These are phyloP conservation scores for Megathymus violae DNA, from an alignment of 1,140 invertebrate genomes.

Conservation along the genomic window DNA sequence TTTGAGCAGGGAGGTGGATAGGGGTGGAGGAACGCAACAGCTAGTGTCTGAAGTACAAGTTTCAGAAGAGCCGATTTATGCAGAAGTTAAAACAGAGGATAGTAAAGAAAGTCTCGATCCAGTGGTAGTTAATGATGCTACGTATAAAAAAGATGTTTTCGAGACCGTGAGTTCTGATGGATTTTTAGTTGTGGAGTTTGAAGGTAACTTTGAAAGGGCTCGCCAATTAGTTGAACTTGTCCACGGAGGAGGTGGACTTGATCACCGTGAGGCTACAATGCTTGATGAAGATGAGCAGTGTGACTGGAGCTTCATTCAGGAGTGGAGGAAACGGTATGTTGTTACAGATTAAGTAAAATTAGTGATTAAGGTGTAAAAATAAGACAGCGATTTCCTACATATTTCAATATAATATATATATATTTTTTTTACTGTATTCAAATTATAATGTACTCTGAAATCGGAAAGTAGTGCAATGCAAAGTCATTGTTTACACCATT, in stretches of 20 bases:
- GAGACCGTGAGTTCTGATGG: constrained; percentile 80
- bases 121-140: constrained; percentile 66
- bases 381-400: no score
- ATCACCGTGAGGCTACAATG: constrained; percentile 75
- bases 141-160: constrained; percentile 71
- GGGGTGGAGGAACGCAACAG: constrained; percentile 61
- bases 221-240: constrained; percentile 84
- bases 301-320: constrained; percentile 90
- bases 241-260: constrained; percentile 77
- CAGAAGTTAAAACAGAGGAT: constrained; percentile 67
- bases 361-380: no score
- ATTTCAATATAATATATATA: no score
- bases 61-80: constrained; percentile 79
- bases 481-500: constrained; percentile 37
- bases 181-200: constrained; percentile 86
- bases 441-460: constrained; percentile 30
- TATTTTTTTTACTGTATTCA: no score
- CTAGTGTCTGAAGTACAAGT: constrained; percentile 75
- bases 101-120: constrained; percentile 48
- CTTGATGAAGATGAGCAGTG: constrained; percentile 82
- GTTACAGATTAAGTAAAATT: constrained; percentile 24
- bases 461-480: constrained; percentile 37
- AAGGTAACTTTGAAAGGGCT: constrained; percentile 86
- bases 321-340: constrained; percentile 87
- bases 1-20: constrained; percentile 64